Percentiles rank a stretch among this genome's conserved stretches.
Evolutionary conservation across 2,113 vertebrate species (phyloP).

Genomic region (Anoura caudifer): DNA sequence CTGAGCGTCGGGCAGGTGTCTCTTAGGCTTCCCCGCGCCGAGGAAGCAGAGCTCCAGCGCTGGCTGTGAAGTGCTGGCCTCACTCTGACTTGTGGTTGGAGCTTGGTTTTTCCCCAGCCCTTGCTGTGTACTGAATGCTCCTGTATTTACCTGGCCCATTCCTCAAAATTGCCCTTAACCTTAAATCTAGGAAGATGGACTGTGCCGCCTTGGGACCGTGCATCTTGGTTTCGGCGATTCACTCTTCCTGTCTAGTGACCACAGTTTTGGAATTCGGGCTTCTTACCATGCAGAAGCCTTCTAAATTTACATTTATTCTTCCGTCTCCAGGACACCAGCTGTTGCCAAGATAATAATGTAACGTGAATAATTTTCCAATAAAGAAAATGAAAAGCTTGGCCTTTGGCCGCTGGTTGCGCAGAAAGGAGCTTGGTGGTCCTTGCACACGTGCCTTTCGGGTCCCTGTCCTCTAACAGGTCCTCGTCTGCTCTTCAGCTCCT

Average conservation of each 20-base stretch:
- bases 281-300: background rate
- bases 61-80: background rate
- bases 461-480: background rate
- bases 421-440: background rate
- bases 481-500: background rate
- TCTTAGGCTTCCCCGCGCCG: accelerated
- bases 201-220: background rate
- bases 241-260: background rate
- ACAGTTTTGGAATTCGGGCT: background rate
- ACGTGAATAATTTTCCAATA: background rate
- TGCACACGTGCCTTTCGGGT: background rate
- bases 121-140: background rate
- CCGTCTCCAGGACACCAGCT: background rate
- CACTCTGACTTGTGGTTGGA: background rate
- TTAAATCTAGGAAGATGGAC: background rate
- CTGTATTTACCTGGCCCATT: background rate
- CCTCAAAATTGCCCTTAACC: accelerated
- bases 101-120: background rate
- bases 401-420: accelerated
- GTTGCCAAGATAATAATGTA: background rate
- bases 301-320: background rate
- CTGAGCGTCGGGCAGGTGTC: background rate
- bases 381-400: background rate
- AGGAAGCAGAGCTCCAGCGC: background rate
- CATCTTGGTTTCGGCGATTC: background rate